Percentiles rank a stretch among this genome's conserved stretches.
Evolutionary conservation across 2,113 vertebrate species (phyloP).

Genomic region (Siphamia tubifer): DNA sequence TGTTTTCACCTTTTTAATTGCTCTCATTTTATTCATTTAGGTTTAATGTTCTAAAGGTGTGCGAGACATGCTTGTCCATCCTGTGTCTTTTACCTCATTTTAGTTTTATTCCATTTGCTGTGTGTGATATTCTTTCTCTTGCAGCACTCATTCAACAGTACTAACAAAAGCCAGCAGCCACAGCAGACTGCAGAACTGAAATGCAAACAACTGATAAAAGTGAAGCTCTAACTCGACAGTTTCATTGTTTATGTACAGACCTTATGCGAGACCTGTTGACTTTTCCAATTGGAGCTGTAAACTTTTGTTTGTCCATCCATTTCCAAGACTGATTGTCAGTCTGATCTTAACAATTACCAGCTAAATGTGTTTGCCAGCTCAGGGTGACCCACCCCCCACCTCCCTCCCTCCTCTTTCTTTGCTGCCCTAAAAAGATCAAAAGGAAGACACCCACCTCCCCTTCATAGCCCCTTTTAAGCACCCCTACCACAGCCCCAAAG

Average conservation of each 20-base stretch:
- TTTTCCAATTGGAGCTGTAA: conserved; percentile 82
- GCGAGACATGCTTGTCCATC: too few species aligned
- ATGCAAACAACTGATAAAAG: conserved; percentile 77
- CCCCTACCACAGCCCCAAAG: conserved; percentile 37
- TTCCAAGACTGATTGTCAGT: conserved; percentile 78
- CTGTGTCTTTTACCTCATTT: too few species aligned
- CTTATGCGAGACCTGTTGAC: conserved; percentile 78
- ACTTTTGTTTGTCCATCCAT: conserved; percentile 81
- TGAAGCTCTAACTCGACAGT: conserved; percentile 56
- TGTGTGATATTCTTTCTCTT: too few species aligned
- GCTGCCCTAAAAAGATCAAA: conserved; percentile 81
- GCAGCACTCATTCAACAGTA: conserved; percentile 18
- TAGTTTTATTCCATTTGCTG: too few species aligned
- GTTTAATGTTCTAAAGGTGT: too few species aligned
- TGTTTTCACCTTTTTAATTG: too few species aligned
- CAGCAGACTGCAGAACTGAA: conserved; percentile 66
- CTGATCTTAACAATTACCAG: conserved; percentile 80
- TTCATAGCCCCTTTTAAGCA: conserved; percentile 27
- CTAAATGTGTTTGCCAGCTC: conserved; percentile 82
- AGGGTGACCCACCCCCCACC: conserved; percentile 55
- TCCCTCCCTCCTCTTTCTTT: conserved; percentile 45
- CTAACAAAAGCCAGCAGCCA: conserved; percentile 45
- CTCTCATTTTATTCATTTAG: too few species aligned
- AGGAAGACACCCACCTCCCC: conserved; percentile 49
- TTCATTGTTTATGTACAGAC: conserved; percentile 74